These are phyloP conservation scores for Ceyx margarethae DNA, from an alignment of 2,113 vertebrate genomes.

Conservation along the genomic window DNA sequence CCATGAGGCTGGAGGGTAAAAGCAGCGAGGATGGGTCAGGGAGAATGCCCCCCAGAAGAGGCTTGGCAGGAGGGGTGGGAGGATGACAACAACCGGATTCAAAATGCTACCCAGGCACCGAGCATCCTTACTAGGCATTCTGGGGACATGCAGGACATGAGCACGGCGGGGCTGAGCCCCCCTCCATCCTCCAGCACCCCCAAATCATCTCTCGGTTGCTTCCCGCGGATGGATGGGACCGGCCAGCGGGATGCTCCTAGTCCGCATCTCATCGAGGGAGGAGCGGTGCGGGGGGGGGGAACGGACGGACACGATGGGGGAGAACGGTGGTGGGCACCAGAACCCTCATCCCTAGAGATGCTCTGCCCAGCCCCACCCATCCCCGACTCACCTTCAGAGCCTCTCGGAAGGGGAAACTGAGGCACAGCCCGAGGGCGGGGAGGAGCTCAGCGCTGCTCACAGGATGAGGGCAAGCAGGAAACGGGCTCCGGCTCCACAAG, in stretches of 20 bases:
- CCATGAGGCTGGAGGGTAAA: background rate
- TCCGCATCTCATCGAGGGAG: background rate
- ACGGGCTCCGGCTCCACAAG: background rate
- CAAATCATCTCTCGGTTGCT: background rate
- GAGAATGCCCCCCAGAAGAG: background rate
- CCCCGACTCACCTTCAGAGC: conserved; percentile 3
- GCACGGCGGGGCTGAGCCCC: background rate
- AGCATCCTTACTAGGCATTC: background rate
- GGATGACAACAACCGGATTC: background rate
- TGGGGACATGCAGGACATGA: background rate
- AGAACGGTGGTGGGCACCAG: background rate
- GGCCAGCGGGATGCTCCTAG: background rate
- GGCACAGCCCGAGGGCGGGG: background rate
- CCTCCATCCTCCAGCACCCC: background rate
- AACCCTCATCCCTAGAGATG: background rate
- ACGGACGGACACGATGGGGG: too few relatives aligned
- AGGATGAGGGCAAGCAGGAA: background rate
- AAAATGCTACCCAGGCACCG: background rate
- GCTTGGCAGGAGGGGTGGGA: background rate
- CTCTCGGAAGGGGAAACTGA: conserved; percentile 9
- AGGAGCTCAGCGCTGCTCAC: background rate
- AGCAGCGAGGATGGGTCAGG: background rate
- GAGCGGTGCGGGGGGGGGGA: background rate
- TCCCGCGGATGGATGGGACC: background rate
- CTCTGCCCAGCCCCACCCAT: background rate